Percentiles rank a stretch among this genome's conserved stretches.
phyloP scores from a whole-genome alignment of 2,113 vertebrate genomes.

The Heptranchias perlo region DNA sequence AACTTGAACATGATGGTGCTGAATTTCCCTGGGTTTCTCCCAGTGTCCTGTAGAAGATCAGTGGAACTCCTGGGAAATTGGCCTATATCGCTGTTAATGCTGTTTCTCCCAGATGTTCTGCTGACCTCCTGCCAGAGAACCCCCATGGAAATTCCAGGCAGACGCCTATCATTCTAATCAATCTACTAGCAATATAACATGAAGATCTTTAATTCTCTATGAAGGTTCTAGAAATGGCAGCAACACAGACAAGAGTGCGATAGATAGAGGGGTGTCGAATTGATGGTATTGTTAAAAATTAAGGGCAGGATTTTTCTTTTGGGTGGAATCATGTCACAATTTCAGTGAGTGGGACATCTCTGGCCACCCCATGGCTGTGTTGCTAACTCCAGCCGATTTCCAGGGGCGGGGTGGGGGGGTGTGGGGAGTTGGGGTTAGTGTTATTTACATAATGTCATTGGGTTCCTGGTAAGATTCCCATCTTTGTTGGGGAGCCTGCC shows the following conservation, averaged over 20 bases:
- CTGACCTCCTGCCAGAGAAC: no score
- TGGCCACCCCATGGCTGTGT: neutral
- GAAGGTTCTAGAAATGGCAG: neutral
- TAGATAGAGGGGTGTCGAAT: neutral
- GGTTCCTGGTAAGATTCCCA: neutral
- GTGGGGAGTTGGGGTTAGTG: no score
- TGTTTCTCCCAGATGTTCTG: no score
- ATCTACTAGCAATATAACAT: neutral
- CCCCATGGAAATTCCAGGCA: no score
- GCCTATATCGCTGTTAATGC: neutral
- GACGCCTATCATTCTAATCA: neutral
- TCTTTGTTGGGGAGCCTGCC: neutral
- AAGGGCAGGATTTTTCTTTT: neutral
- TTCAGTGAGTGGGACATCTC: neutral
- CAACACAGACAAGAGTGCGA: neutral
- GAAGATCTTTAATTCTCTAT: neutral
- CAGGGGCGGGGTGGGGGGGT: no score
- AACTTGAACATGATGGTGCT: no score
- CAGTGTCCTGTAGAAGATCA: no score
- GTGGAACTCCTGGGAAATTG: neutral
- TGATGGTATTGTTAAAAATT: neutral
- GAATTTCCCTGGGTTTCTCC: no score
- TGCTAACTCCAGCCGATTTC: no score
- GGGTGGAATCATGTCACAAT: neutral
- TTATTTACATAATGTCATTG: neutral